Evolutionary conservation across 2,888 invertebrate genomes (phyloP).

Genomic region (Megamerina dolium): DNA sequence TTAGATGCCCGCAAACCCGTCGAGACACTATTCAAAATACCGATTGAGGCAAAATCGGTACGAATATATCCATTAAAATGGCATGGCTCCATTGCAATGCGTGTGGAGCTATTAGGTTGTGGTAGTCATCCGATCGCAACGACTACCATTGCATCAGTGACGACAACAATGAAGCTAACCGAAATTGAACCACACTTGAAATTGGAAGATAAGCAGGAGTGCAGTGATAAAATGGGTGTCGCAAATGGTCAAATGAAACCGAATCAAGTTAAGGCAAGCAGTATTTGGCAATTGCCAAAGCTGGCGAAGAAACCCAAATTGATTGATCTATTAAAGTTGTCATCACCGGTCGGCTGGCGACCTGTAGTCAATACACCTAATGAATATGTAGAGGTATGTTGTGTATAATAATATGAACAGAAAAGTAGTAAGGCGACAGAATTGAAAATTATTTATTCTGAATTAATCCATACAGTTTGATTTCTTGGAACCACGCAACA

Average conservation of each 20-base stretch:
- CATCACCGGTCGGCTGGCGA: slow-evolving; percentile 56
- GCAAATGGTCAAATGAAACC: slow-evolving; percentile 57
- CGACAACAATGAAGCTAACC: slow-evolving; percentile 1
- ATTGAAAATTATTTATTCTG: background rate
- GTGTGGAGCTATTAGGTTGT: slow-evolving; percentile 73
- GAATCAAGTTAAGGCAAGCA: slow-evolving; percentile 55
- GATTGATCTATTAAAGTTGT: slow-evolving; percentile 42
- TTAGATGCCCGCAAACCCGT: slow-evolving; percentile 55
- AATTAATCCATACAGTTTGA: slow-evolving; percentile 54
- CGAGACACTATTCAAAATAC: slow-evolving; percentile 61
- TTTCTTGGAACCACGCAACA: slow-evolving; percentile 66
- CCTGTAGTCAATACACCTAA: slow-evolving; percentile 62
- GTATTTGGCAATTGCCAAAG: slow-evolving; percentile 34
- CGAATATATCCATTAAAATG: slow-evolving; percentile 70
- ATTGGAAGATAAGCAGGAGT: slow-evolving; percentile 43
- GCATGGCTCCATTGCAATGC: slow-evolving; percentile 63
- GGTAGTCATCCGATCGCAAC: slow-evolving; percentile 21
- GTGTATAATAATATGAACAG: background rate
- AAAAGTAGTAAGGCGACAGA: too few relatives aligned
- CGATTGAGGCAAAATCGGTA: slow-evolving; percentile 69
- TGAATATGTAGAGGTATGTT: slow-evolving; percentile 61
- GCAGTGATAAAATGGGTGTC: slow-evolving; percentile 69
- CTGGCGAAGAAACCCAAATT: slow-evolving; percentile 33
- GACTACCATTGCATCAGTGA: slow-evolving; percentile 3
- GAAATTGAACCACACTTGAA: slow-evolving; percentile 11